phyloP scores from a whole-genome alignment of 2,888 invertebrate species.

The Tipula unca region DNA sequence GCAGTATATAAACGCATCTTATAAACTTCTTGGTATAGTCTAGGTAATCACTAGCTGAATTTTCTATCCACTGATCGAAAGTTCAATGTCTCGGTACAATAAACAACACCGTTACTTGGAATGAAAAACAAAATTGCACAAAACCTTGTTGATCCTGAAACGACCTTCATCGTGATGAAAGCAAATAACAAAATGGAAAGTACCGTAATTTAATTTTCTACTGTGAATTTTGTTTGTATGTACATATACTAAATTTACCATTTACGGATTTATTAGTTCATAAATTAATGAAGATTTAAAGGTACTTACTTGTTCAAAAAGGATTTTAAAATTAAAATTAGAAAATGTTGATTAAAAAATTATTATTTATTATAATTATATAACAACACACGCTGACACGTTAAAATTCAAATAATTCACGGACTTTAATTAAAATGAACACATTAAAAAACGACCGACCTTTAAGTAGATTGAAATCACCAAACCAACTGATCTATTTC shows the following conservation, averaged over 20 bases:
- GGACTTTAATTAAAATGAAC: background rate
- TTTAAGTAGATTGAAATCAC: background rate
- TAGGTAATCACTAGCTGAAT: no score
- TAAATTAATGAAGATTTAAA: no score
- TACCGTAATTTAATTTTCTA: background rate
- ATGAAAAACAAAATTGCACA: background rate
- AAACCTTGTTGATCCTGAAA: background rate
- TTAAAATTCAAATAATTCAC: background rate
- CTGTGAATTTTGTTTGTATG: no score
- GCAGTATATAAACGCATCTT: no score
- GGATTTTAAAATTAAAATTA: background rate
- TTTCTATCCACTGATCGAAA: no score
- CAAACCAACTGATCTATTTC: background rate
- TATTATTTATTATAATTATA: no score
- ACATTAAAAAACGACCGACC: background rate
- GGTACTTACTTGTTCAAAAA: background rate
- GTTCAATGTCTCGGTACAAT: no score
- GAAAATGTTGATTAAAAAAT: background rate
- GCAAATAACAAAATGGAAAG: background rate
- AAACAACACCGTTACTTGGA: no score
- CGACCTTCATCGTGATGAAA: background rate
- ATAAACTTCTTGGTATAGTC: no score
- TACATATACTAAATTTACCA: background rate
- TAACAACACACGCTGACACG: background rate
- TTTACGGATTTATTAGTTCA: background rate